Base-by-base conservation (phyloP, 2,797 vertebrate genomes). In the Arnoldichthys spilopterus region DNA sequence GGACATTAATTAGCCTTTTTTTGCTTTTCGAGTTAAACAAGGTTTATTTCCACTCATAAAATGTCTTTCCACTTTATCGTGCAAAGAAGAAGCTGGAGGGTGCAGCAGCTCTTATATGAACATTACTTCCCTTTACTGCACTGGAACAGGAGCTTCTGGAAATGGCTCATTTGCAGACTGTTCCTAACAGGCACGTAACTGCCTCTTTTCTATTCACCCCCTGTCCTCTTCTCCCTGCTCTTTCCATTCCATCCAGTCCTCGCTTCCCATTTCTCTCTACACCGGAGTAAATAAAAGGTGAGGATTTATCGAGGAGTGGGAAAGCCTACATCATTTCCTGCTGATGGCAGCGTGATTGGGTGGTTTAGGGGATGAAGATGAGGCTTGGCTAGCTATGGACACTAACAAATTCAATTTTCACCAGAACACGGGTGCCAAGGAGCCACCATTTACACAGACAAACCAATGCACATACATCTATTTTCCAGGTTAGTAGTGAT, bases 401-500 rank as follows among this genome's bases (percentile, higher is more conserved):
- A 43, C 74, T 81, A 79, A 86, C 83, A 81, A 81, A 85, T 84
- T 80, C 78, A 84, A 82, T 82, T 87, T 85, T 37, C 73, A 81
- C 63, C 24, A 54, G 61, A 84, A 83, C 80, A 82, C 74, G 78
- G 78, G 77, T 80, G 82, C 78, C 77, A 78, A 79, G 62, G 43
- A 63, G 63, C 18, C 62, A 78, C n/a, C 70, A 51, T 12, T 56
- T 56, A 56, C 22, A 56, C 53, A n/a, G 1, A 18, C 18, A 51
- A 18, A 51, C 49, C 49, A n/a, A 51, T n/a, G 49, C 16, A n/a
- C 49, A 51, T 51, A 56, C n/a, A 56, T 56, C 24, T 12, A 22
- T 56, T 1, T 56, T 22, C 7, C 53, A 22, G 53, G 53, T 24
- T 20, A 51, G 49, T n/a, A 4, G 20, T 51, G 16, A 51, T 20